Evolutionary conservation across 2,113 vertebrate species (phyloP).

Genomic region (Melanerpes formicivorus): DNA sequence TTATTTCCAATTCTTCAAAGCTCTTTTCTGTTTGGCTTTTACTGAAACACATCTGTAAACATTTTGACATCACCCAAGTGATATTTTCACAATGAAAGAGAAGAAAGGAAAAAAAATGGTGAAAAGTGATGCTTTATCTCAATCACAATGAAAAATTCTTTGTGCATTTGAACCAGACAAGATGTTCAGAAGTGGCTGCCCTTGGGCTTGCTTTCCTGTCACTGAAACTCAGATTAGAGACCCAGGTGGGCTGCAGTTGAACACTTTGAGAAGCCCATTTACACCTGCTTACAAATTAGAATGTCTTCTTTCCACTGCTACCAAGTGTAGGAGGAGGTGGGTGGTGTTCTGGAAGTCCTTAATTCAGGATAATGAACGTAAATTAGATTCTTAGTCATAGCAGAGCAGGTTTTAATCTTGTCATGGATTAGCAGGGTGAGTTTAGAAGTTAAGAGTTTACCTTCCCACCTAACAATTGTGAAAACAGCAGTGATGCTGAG

Average conservation of each 20-base stretch:
- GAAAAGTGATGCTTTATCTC: neutral
- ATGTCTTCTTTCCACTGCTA: neutral
- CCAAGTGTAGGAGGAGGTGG: rapidly evolving
- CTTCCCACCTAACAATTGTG: neutral
- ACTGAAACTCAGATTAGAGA: neutral
- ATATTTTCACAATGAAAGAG: neutral
- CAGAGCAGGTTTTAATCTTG: neutral
- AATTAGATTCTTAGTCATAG: neutral
- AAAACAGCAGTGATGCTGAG: neutral
- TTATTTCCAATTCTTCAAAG: neutral
- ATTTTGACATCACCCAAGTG: neutral
- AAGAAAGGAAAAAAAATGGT: neutral
- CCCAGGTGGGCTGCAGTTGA: neutral
- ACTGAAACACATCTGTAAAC: neutral
- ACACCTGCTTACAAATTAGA: neutral
- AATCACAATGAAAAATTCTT: neutral
- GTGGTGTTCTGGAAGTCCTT: neutral
- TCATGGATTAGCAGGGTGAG: neutral
- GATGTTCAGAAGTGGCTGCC: neutral
- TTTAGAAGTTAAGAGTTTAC: neutral
- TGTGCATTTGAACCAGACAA: rapidly evolving
- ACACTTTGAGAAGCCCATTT: neutral
- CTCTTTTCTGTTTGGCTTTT: neutral
- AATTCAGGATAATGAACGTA: neutral
- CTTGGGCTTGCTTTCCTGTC: neutral